phyloP scores from a whole-genome alignment of 2,797 vertebrate genomes.

The Epinephelus coioides region DNA sequence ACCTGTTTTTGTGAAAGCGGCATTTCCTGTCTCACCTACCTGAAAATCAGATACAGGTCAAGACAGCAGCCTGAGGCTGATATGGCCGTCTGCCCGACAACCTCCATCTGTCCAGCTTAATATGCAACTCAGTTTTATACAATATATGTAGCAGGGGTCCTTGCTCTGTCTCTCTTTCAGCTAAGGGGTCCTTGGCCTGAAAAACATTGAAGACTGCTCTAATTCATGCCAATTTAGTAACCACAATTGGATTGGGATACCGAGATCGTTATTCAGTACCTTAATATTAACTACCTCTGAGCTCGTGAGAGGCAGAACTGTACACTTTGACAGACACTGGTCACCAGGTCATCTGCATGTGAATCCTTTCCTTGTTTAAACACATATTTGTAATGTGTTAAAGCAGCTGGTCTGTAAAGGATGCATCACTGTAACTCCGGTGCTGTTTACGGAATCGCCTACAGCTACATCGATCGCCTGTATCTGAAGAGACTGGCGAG shows the following conservation, averaged over 20 bases:
- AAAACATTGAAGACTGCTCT: no score
- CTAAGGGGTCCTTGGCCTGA: no score
- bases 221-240: no score
- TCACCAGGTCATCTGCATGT: background rate
- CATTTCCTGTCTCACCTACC: no score
- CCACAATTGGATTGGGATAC: background rate
- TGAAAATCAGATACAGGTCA: no score
- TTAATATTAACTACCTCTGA: background rate
- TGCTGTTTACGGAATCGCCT: background rate
- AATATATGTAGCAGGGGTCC: no score
- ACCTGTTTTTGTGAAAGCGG: no score
- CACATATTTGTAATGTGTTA: background rate
- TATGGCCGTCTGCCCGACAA: no score
- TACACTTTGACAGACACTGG: background rate
- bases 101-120: no score
- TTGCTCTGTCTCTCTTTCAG: no score
- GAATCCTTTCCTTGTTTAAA: background rate
- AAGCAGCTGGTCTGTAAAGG: conserved; percentile 2
- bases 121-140: no score
- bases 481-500: background rate
- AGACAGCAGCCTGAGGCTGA: no score
- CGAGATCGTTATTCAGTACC: background rate
- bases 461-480: background rate
- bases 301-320: background rate
- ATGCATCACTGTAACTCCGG: background rate